Percentiles rank a stretch among this genome's conserved stretches.
Conservation (phyloP, 2,113 vertebrate species). For the Scartelaos histophorus region DNA sequence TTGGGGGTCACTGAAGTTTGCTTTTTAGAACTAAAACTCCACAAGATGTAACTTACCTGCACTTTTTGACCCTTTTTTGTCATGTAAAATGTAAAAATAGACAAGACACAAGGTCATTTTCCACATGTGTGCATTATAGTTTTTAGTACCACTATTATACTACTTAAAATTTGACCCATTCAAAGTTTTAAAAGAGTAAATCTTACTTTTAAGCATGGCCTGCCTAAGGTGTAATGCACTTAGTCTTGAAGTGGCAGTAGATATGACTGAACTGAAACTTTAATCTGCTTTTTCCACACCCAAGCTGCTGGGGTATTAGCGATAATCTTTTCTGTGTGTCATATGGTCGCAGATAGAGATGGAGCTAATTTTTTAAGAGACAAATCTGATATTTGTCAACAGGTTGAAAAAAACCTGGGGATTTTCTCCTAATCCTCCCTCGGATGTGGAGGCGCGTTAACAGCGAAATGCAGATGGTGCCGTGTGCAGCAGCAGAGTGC, state of each 20-base stretch:
- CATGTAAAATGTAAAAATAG: too few relatives aligned
- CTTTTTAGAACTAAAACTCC: too few relatives aligned
- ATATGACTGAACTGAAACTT: constrained; percentile 84
- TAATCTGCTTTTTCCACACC: constrained; percentile 84
- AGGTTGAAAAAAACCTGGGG: constrained; percentile 78
- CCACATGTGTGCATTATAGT: too few relatives aligned
- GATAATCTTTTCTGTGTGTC: constrained; percentile 85
- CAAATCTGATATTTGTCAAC: constrained; percentile 89
- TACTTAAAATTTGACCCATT: not conserved
- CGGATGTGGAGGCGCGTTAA: constrained; percentile 79
- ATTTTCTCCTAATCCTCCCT: constrained; percentile 80
- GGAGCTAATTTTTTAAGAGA: constrained; percentile 83
- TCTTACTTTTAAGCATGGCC: constrained; percentile 32
- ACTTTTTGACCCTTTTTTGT: too few relatives aligned
- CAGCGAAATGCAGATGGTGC: constrained; percentile 83
- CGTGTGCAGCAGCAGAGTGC: constrained; percentile 63
- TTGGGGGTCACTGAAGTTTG: too few relatives aligned
- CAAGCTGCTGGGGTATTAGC: constrained; percentile 83
- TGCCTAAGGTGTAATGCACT: constrained; percentile 50
- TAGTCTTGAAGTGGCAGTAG: constrained; percentile 72
- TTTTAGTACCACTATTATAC: not conserved
- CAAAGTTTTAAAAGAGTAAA: not conserved
- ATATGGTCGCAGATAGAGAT: constrained; percentile 82
- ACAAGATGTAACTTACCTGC: too few relatives aligned
- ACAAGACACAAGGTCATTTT: too few relatives aligned